These are phyloP conservation scores for Gerris buenoi DNA, from an alignment of 1,140 invertebrate genomes.

Conservation along the genomic window DNA sequence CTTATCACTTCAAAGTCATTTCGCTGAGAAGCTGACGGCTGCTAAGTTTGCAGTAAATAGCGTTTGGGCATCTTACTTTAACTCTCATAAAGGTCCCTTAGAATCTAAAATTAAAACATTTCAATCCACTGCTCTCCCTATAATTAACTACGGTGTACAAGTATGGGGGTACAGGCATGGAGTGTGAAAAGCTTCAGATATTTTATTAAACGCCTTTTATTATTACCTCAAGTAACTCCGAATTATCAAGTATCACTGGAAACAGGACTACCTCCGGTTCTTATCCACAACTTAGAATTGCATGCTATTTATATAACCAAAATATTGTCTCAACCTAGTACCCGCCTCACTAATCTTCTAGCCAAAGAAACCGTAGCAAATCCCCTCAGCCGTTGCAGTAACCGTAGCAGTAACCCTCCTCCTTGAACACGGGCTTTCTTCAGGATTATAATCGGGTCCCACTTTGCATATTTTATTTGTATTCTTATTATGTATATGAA, in stretches of 20 bases:
- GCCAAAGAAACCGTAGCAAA: neutral
- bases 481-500: too few relatives aligned
- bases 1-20: neutral
- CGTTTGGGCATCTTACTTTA: neutral
- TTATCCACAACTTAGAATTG: neutral
- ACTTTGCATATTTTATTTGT: too few relatives aligned
- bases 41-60: neutral
- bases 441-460: too few relatives aligned
- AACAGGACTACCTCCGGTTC: neutral
- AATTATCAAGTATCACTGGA: neutral
- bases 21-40: neutral
- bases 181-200: neutral
- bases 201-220: neutral
- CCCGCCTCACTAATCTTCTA: neutral
- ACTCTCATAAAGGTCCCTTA: neutral
- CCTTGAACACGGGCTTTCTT: too few relatives aligned
- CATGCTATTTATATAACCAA: neutral
- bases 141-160: neutral
- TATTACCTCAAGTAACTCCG: neutral
- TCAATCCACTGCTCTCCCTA: neutral
- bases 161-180: neutral
- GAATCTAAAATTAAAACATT: neutral
- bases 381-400: too few relatives aligned
- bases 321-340: neutral
- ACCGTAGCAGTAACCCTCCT: too few relatives aligned